phyloP scores from a whole-genome alignment of 2,797 vertebrate species.

The Thaleichthys pacificus region DNA sequence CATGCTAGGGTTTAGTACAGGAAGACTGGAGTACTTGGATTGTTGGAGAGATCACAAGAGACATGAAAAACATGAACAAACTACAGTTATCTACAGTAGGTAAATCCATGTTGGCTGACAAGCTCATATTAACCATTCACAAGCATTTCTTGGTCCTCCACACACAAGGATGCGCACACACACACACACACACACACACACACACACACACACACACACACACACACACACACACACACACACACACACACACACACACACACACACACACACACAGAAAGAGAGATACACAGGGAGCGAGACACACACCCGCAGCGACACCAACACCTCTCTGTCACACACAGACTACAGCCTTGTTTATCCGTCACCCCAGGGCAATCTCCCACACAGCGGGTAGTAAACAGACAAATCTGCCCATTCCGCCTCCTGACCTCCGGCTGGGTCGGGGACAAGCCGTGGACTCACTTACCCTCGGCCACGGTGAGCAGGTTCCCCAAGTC shows the following conservation, averaged over 20 bases:
- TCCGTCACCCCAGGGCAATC: constrained; percentile 8
- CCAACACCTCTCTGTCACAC: not conserved
- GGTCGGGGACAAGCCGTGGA: not conserved
- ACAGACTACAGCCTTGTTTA: not conserved
- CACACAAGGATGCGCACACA: not conserved
- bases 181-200: not conserved
- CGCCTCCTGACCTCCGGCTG: not conserved
- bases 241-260: not conserved
- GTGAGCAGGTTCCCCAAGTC: constrained; percentile 92
- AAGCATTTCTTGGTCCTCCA: not conserved
- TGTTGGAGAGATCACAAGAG: constrained; percentile 3
- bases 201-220: not conserved
- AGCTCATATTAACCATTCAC: constrained; percentile 8
- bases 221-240: not conserved
- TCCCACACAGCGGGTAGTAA: constrained; percentile 21
- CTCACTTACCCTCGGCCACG: constrained; percentile 89
- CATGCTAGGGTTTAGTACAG: constrained; percentile 19
- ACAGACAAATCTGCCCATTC: not conserved
- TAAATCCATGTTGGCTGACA: too few relatives aligned
- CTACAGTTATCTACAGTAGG: not conserved
- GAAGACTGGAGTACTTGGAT: not conserved
- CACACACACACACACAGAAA: not conserved
- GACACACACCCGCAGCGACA: not conserved
- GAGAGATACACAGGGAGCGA: not conserved
- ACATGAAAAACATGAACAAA: too few relatives aligned